These are phyloP conservation scores for Platysternon megacephalum DNA, from an alignment of 2,113 vertebrate species.

Conservation along the genomic window DNA sequence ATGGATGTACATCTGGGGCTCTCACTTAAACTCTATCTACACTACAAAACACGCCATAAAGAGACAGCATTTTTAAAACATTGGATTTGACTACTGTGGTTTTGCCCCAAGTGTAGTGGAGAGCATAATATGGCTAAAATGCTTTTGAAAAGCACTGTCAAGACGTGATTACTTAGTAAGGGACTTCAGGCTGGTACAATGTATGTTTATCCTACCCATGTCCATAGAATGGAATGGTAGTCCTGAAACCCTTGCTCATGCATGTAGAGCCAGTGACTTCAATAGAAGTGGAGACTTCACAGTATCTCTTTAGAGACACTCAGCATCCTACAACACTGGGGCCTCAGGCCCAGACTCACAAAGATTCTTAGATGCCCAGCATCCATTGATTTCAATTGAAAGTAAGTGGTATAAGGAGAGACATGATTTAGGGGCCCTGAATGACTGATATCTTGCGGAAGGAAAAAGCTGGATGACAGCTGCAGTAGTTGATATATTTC, in stretches of 20 bases:
- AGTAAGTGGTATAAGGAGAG: neutral
- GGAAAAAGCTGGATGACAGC: neutral
- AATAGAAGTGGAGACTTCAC: neutral
- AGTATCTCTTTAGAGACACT: neutral
- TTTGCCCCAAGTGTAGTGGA: neutral
- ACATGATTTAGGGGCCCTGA: neutral
- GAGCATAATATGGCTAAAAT: neutral
- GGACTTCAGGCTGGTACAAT: constrained; percentile 26
- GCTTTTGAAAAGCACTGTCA: neutral
- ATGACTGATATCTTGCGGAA: neutral
- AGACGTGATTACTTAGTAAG: neutral
- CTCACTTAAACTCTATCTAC: neutral
- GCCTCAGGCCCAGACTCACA: neutral
- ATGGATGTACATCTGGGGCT: neutral
- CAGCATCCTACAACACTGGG: neutral
- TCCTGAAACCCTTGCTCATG: neutral
- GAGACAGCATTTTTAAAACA: neutral
- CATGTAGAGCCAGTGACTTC: neutral
- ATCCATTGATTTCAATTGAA: neutral
- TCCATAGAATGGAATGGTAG: too few species aligned
- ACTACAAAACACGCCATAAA: neutral
- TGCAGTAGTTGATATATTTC: neutral
- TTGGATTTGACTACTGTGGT: neutral
- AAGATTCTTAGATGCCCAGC: neutral
- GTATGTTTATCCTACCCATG: constrained; percentile 26